Evolutionary conservation across 2,113 vertebrate species (phyloP), one percentile per base, ranked within the genome.

Genomic region (Motacilla alba): DNA sequence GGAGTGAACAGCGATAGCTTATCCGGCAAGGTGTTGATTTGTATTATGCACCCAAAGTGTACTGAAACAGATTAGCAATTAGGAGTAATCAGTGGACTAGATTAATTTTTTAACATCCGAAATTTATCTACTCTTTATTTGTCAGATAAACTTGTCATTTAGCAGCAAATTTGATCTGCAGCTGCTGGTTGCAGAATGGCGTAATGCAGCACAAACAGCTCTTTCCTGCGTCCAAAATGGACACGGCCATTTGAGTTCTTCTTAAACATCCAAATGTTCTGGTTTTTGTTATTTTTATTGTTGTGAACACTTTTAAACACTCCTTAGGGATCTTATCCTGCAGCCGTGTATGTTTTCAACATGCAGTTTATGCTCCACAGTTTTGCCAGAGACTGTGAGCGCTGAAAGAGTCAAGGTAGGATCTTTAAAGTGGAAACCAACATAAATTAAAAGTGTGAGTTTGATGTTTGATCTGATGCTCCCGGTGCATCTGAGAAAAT

Each of bases 251-350:
- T 89, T 49, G 78, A 81, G 59, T 73, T 86, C 55, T 90, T 67
- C 91, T 91, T 39, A 93, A 93, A 80, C 74, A 75, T 91, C 73
- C 50, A 63, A 83, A 88, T 56, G 79, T 91, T 95, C 94, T 96
- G 94, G 2, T 11, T 91, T 96, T 89, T 96, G 92, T 94, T 94
- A 89, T 89, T 95, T 95, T 96, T 95, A 96, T 94, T 95, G 83
- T 97, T 95, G 84, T 87, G 89, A 95, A 75, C 74, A 28, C 87
- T 94, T 80, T 91, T 70, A 95, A 96, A 86, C 33, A 11, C 82
- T 80, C 96, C 93, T 94, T 55, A 11, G 94, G 94, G 96, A 91
- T 85, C 87, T 76, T 75, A 88, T 95, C 85, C 67, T 85, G 84
- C 19, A 62, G 72, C 84, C 82, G 6, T 43, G 70, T 87, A 3